These are phyloP conservation scores for Gymnothorax reevesii DNA, from an alignment of 2,797 vertebrate genomes.

Conservation along the genomic window DNA sequence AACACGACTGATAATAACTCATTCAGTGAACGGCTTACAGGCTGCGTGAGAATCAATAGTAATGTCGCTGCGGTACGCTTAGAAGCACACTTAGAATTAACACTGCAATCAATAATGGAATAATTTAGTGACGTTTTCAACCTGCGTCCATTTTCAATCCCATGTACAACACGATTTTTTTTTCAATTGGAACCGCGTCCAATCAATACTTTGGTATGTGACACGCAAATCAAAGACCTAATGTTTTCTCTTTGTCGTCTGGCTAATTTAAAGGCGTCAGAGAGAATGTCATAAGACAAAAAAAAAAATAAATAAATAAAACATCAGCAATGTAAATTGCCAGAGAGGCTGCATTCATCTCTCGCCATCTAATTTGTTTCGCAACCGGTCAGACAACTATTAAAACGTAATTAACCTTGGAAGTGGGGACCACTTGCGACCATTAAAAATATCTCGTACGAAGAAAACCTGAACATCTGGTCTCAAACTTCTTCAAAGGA, in stretches of 20 bases:
- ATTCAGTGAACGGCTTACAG: neutral
- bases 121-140: neutral
- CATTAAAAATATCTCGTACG: neutral
- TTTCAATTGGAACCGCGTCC: neutral
- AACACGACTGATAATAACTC: neutral
- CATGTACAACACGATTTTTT: neutral
- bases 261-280: conserved; percentile 22
- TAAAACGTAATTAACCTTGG: conserved; percentile 37
- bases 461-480: neutral
- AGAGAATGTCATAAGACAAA: conserved; percentile 20
- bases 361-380: conserved; percentile 6
- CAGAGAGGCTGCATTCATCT: neutral
- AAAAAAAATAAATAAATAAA: too few species aligned
- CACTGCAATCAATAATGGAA: neutral
- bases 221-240: neutral
- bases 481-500: neutral
- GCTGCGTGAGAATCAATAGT: neutral
- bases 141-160: neutral
- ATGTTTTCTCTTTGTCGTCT: conserved; percentile 1
- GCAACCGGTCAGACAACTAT: conserved; percentile 17
- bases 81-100: neutral
- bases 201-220: neutral
- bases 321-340: conserved; percentile 14
- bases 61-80: neutral
- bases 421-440: neutral